These are phyloP conservation scores for Archilochus colubris DNA, from an alignment of 2,113 vertebrate genomes.

Conservation along the genomic window DNA sequence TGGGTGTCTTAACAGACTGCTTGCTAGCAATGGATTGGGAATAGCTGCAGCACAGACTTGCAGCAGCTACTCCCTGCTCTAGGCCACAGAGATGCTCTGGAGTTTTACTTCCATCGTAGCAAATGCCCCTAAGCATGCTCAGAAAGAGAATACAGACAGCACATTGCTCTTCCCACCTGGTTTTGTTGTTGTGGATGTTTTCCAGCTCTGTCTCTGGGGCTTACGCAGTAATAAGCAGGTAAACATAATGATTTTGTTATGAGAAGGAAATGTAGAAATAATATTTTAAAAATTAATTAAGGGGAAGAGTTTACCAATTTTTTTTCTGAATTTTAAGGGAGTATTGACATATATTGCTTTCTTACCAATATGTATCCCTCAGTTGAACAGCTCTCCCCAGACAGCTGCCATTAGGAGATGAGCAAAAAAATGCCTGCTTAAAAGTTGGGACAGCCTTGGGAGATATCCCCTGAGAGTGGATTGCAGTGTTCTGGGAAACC, in stretches of 20 bases:
- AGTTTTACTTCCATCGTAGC: neutral
- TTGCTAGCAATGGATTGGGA: neutral
- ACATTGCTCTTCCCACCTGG: neutral
- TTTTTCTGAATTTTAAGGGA: neutral
- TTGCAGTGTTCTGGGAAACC: conserved; percentile 7
- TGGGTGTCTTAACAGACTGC: neutral
- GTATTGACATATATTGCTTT: neutral
- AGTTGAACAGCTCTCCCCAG: neutral
- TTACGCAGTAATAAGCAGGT: neutral
- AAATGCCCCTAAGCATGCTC: neutral
- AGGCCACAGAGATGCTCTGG: neutral
- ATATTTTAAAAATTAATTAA: neutral
- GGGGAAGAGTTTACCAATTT: neutral
- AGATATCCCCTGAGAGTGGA: neutral
- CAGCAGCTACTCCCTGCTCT: neutral
- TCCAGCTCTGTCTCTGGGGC: neutral
- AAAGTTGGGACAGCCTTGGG: neutral
- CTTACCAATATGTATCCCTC: neutral
- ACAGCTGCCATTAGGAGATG: neutral
- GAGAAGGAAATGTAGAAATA: neutral
- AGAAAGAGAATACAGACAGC: neutral
- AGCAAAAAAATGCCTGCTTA: neutral
- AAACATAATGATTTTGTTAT: neutral
- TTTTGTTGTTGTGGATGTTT: neutral
- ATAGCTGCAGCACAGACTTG: neutral